phyloP scores from a whole-genome alignment of 2,113 vertebrate species.

The Mastomys natalensis region DNA sequence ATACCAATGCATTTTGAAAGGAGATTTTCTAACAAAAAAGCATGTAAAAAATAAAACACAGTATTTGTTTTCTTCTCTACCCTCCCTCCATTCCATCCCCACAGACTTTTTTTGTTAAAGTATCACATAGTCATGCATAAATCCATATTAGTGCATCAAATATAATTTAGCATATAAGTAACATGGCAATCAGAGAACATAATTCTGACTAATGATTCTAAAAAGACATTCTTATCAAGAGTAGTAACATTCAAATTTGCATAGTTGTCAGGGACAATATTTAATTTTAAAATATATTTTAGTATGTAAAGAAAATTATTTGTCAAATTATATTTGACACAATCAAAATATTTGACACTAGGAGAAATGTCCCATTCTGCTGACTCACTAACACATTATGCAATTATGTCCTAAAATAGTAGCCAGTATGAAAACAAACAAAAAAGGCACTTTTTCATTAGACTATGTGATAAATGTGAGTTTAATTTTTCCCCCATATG shows the following conservation, averaged over 20 bases:
- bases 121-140: background rate
- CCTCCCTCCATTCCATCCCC: background rate
- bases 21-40: background rate
- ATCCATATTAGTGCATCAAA: background rate
- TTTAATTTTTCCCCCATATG: background rate
- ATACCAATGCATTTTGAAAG: background rate
- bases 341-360: slow-evolving; percentile 35
- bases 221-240: background rate
- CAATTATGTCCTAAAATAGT: slow-evolving; percentile 31
- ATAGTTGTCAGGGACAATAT: background rate
- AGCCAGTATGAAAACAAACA: background rate
- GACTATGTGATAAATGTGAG: background rate
- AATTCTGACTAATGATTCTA: background rate
- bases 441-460: background rate
- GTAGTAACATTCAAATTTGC: background rate
- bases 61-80: background rate
- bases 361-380: slow-evolving; percentile 19
- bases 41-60: background rate
- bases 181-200: background rate
- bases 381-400: slow-evolving; percentile 46
- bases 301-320: background rate
- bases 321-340: background rate
- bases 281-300: background rate
- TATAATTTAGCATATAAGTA: background rate
- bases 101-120: background rate